Conservation (phyloP, 2,888 invertebrate species). For the Archips crataeganus region DNA sequence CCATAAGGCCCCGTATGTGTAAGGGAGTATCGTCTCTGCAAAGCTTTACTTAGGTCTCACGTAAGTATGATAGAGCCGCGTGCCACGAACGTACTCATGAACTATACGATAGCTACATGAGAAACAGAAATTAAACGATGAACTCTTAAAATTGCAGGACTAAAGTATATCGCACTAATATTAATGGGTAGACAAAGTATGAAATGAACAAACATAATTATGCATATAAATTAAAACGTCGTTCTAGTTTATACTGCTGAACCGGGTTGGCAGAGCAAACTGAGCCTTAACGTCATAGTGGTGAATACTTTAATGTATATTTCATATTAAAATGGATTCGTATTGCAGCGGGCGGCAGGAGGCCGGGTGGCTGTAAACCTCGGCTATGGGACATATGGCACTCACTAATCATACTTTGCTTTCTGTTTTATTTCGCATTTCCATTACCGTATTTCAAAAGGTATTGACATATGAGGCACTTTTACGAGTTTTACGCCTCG, state of each 20-base stretch:
- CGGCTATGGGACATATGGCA: conserved; percentile 80
- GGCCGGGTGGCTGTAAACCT: conserved; percentile 68
- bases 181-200: not conserved
- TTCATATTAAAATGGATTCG: conserved; percentile 42
- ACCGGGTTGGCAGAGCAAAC: conserved; percentile 6
- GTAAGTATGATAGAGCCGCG: no score
- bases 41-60: no score
- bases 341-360: conserved; percentile 25
- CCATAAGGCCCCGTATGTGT: no score
- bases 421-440: conserved; percentile 86
- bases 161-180: not conserved
- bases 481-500: conserved; percentile 79
- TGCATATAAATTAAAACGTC: not conserved
- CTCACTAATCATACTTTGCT: conserved; percentile 85
- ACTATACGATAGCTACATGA: not conserved
- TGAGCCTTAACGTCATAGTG: conserved; percentile 29
- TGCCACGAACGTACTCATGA: no score
- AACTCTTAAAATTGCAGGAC: not conserved
- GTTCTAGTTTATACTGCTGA: not conserved
- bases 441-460: conserved; percentile 86
- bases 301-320: conserved; percentile 38
- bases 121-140: no score
- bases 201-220: not conserved
- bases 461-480: conserved; percentile 85
- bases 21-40: no score